Base-by-base conservation (phyloP, 2,888 invertebrate species). In the Sphaerophoria rueppellii region DNA sequence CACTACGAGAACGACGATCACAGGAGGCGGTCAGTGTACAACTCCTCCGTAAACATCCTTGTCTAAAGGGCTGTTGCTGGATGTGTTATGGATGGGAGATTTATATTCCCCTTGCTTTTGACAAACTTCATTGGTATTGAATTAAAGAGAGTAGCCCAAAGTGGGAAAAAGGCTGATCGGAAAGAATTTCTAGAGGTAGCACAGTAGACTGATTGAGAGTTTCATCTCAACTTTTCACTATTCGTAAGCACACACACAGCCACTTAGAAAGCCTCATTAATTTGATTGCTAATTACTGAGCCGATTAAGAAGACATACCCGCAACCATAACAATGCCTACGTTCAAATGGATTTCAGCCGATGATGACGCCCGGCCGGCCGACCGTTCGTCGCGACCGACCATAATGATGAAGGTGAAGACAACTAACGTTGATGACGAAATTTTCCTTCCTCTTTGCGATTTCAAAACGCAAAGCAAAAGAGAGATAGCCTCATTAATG, bases 271-370 rank as follows among this genome's bases (percentile, higher is more conserved):
- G 75, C 54, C 67, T 83, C 74, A 80, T 75, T 79, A 75, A 75
- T 65, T 80, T 80, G 79, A 83, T 83, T 79, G 75, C 79, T 83
- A 83, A 83, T 83, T 83, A 83, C 83, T 60, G 74, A 35, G 37
- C 50, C 55, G 74, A 79, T 79, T 83, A 83, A 67, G 71, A 55
- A 74, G 74, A 74, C 69, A 70, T 40, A 43, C 37, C 54, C 58
- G 58, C 46, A 37, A 57, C 46, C 11, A 48, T 65, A 54, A 61
- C 60, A 63, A 35, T 55, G 72, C 12, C 67, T 43, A 60, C 55
- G 63, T 54, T 74, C 58, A 43, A 78, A 58, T 60, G 73, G 58
- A 43, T 61, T 67, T 46, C 9, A 63, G 24, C 35, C 52, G 63
- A 73, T 54, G 48, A 60, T 48, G 48, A 60, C 24, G 24, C 1